A percentile compares a stretch with the other conserved stretches of the same genome.
Conservation (phyloP, 2,797 vertebrate genomes). For the Tragopan temminckii region DNA sequence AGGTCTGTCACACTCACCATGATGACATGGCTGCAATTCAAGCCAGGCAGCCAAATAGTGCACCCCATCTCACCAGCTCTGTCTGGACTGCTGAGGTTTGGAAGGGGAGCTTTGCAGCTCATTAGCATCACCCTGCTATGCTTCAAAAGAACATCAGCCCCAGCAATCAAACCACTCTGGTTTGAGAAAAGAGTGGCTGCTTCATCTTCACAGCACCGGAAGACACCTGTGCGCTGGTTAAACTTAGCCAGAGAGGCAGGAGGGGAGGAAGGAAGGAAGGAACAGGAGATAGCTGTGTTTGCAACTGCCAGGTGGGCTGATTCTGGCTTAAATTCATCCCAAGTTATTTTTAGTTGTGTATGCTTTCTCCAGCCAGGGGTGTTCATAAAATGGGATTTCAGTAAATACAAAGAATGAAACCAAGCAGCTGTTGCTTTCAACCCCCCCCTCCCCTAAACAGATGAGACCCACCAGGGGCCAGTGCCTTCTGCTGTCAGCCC, state of each 20-base stretch:
- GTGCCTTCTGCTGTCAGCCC: not conserved
- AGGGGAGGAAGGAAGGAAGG: not conserved
- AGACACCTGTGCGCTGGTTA: constrained; percentile 40
- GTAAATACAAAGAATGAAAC: not conserved
- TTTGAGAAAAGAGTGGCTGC: not conserved
- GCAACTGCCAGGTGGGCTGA: not conserved
- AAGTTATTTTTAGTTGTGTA: constrained; percentile 30
- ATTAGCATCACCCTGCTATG: accelerated
- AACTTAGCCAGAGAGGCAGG: not conserved
- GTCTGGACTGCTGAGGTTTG: not conserved
- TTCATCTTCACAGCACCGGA: constrained; percentile 25
- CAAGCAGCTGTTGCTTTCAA: not conserved
- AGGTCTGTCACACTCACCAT: not conserved
- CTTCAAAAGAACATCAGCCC: not conserved
- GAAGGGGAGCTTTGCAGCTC: not conserved
- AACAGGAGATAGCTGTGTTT: not conserved
- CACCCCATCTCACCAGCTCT: not conserved
- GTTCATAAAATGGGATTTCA: not conserved
- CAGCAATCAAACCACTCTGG: not conserved
- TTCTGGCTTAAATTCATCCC: not conserved
- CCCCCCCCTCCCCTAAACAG: accelerated
- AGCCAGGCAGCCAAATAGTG: not conserved
- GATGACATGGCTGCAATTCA: not conserved
- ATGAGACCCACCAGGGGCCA: not conserved
- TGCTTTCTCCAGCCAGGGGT: not conserved